These are phyloP conservation scores for Erebia aethiops DNA, from an alignment of 2,888 invertebrate species.

Conservation along the genomic window DNA sequence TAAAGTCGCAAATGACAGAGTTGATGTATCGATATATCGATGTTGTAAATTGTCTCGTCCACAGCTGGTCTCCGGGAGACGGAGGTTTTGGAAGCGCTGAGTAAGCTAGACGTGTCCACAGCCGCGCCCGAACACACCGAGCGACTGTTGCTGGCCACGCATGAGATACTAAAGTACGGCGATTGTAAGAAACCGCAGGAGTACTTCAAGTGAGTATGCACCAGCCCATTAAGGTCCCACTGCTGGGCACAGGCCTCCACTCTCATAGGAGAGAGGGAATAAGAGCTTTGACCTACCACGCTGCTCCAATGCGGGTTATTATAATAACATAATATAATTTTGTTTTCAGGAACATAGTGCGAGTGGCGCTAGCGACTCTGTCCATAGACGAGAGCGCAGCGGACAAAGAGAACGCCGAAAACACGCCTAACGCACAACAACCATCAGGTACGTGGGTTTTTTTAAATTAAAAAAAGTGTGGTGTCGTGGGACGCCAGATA, in stretches of 20 bases:
- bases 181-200: constrained; percentile 71
- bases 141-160: constrained; percentile 67
- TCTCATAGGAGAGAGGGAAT: too few relatives aligned
- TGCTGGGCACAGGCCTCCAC: too few relatives aligned
- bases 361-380: constrained; percentile 90
- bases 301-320: too few relatives aligned
- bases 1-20: too few relatives aligned
- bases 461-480: too few relatives aligned
- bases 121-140: constrained; percentile 69
- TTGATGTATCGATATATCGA: too few relatives aligned
- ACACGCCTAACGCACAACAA: constrained; percentile 60
- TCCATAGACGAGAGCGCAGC: constrained; percentile 63
- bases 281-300: too few relatives aligned
- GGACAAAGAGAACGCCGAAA: constrained; percentile 71
- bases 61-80: constrained; percentile 71
- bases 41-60: neutral
- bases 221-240: too few relatives aligned
- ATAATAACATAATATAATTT: neutral
- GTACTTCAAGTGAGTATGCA: constrained; percentile 73
- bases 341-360: constrained; percentile 84
- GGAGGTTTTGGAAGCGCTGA: constrained; percentile 73
- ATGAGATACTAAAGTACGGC: constrained; percentile 77
- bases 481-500: too few relatives aligned
- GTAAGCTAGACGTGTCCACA: constrained; percentile 65
- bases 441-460: constrained; percentile 55